Base-by-base conservation (phyloP, 2,113 vertebrate species). In the Cyanoramphus novaezelandiae region DNA sequence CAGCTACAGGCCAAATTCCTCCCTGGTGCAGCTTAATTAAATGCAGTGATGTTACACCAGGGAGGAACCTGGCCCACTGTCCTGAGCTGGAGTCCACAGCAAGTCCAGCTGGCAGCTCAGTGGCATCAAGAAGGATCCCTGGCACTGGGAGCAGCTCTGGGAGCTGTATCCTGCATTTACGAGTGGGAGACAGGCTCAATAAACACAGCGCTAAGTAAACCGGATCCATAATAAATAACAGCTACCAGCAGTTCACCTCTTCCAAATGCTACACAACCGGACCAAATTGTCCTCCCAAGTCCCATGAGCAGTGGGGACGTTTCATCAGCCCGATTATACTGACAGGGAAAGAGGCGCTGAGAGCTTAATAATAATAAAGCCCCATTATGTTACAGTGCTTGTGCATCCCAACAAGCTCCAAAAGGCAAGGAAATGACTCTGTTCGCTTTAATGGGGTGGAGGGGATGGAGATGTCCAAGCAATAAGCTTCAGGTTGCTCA, bases 91-190 rank as follows among this genome's bases (percentile, higher is more conserved):
- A 96, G 94, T 65, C 88, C 90, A 74, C 31, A 23, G 12, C 89
- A 43, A 89, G 80, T 97, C 97, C 97, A 97, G 96, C 97, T 97
- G 97, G 97, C 97, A 94, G 41, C 67, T 93, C 59, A 17, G 29
- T 18, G 3, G 88, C 25, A 31, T 33, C 82, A n/a, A 75, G 88
- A 93, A 78, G 80, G 90, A 90, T 96, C 90, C 78, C 88, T 89
- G 91, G 96, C 93, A 92, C 17, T 2, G 10, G 80, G 90, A 95
- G 37, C 17, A 17, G 94, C 3, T 0, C 46, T 71, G 90, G 88
- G 95, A 94, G 70, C 71, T 2, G 35, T 2, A 29, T 50, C 53
- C 46, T 7, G 91, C 57, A 1, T 60, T 91, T 70, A 79, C 0
- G 17, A 62, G 87, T 75, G 95, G 94, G 95, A 93, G 71, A 87